Conservation (phyloP, 2,797 vertebrate genomes). For the Melanotaenia boesemani region DNA sequence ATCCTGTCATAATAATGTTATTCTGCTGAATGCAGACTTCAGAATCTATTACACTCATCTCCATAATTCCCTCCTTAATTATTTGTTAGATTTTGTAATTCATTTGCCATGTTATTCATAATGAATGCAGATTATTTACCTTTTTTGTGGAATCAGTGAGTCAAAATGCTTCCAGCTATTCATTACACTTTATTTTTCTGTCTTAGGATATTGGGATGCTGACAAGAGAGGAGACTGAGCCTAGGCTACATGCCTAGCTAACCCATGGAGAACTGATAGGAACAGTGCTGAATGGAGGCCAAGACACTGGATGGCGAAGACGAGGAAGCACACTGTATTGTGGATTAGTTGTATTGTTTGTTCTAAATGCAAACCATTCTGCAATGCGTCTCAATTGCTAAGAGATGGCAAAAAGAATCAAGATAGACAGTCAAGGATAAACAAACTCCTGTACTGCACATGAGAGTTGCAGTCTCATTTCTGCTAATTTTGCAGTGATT, state of each 20-base stretch:
- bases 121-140: conserved; percentile 36
- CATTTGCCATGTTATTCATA: conserved; percentile 38
- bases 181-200: conserved; percentile 67
- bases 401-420: conserved; percentile 78
- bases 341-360: conserved; percentile 68
- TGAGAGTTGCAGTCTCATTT: conserved; percentile 44
- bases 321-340: conserved; percentile 70
- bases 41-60: conserved; percentile 19
- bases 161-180: conserved; percentile 49
- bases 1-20: conserved; percentile 10
- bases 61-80: conserved; percentile 33
- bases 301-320: conserved; percentile 78
- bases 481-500: conserved; percentile 45
- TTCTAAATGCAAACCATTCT: conserved; percentile 66
- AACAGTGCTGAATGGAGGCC: conserved; percentile 74
- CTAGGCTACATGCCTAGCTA: conserved; percentile 69
- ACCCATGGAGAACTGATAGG: conserved; percentile 73
- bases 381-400: conserved; percentile 61
- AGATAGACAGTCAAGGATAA: conserved; percentile 74
- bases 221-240: conserved; percentile 71
- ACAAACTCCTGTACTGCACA: conserved; percentile 58
- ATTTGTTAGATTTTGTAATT: conserved; percentile 44
- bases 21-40: conserved; percentile 14
- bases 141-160: conserved; percentile 30
- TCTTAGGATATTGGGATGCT: conserved; percentile 77